These are phyloP conservation scores for Brachionus koreanus DNA, from an alignment of 1,140 invertebrate genomes.

Conservation along the genomic window DNA sequence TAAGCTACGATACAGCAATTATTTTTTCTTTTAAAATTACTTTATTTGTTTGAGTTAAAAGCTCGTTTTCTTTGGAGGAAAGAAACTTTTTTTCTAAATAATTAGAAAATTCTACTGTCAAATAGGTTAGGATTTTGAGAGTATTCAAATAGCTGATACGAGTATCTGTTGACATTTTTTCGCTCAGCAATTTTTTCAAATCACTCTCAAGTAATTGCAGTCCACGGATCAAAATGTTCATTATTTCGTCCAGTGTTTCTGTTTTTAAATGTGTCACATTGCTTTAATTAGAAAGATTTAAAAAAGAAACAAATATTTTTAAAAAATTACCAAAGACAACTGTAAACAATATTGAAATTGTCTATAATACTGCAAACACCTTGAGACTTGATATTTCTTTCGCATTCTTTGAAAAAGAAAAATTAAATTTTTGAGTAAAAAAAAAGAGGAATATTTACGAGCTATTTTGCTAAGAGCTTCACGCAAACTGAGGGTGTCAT, in stretches of 20 bases:
- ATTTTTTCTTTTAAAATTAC: not conserved
- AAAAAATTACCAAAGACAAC: conserved; percentile 29
- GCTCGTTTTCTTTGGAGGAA: conserved; percentile 4
- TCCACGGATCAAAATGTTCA: conserved; percentile 15
- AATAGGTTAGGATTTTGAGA: conserved; percentile 34
- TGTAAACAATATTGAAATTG: conserved; percentile 32
- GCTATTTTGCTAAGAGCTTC: conserved; percentile 41
- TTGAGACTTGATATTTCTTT: conserved; percentile 19
- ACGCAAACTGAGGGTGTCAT: conserved; percentile 31
- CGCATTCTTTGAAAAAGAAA: not conserved
- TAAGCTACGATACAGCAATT: not conserved
- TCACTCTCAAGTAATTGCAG: conserved; percentile 11
- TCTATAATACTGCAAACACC: not conserved
- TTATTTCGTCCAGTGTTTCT: conserved; percentile 24
- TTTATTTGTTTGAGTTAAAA: conserved; percentile 12
- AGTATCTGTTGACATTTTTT: not conserved
- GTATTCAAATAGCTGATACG: not conserved
- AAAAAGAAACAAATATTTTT: too few relatives aligned
- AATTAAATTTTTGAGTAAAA: not conserved
- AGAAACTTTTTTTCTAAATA: conserved; percentile 40
- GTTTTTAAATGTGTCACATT: conserved; percentile 25
- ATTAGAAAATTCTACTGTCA: conserved; percentile 36
- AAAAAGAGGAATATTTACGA: not conserved
- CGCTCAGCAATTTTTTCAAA: conserved; percentile 16
- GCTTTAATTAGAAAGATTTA: not conserved